Base-by-base conservation (phyloP, 1,140 invertebrate species). In the Drosophila asahinai region DNA sequence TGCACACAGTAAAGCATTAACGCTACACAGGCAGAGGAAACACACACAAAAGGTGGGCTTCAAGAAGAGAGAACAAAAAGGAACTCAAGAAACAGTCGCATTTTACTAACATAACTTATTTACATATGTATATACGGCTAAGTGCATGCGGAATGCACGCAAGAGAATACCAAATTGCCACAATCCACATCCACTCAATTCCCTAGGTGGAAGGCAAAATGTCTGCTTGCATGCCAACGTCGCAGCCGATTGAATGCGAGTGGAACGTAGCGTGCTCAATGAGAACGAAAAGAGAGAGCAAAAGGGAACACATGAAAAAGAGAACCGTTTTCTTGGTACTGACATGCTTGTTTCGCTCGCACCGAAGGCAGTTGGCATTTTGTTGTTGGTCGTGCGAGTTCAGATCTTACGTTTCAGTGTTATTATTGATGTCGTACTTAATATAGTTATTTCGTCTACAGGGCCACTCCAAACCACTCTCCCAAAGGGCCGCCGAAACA, bases 271-370 rank as follows among this genome's bases (percentile, higher is more conserved):
- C 14, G 14, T 51, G 7, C 47, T 49, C 14, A 51, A 22, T 27
- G 48, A 51, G 48, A 51, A 40, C 6, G 14, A 19, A 5, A 27
- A 11, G 58, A 47, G 25, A 60, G 58, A 48, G 58, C 22, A 19
- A 15, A 48, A 17, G 1, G n/a, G 14, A 48, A 60, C 42, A 60
- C 58, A 48, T 60, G 58, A 60, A 49, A 27, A 30, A 60, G 43
- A 60, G 15, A 17, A 17, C 12, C 14, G 25, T 19, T 60, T 60
- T 60, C 25, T 38, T 11, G 12, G 40, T 48, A 12, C 17, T 60
- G 33, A 17, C 42, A 15, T 49, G 5, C 17, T 14, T 60, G 12
- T 12, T 49, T 60, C 27, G 4, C 25, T 55, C 2, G 17, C 52
- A 11, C 17, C 12, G 52, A 7, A 4, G 17, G 33, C 52, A 55